Base-by-base conservation (phyloP, 2,797 vertebrate species). In the Sebastes matsubarae region DNA sequence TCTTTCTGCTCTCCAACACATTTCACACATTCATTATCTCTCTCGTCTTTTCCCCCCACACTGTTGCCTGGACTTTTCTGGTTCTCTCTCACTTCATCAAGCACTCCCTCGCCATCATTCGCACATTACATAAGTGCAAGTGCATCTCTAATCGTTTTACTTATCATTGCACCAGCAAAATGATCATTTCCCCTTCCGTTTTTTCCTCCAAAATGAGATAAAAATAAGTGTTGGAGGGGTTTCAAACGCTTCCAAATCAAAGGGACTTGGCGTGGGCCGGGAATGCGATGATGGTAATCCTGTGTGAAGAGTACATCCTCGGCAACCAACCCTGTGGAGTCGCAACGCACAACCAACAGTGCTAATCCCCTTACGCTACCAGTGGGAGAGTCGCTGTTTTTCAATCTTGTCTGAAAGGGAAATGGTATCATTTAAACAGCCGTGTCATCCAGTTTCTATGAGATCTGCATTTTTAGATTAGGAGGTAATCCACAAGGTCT, bases 241-340 rank as follows among this genome's bases (percentile, higher is more conserved):
- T 91, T 92, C 81, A 91, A 79, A 87, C 79, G 18, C 42, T 73
- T 50, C 29, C 42, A 77, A 84, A 90, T 92, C 77, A 91, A 89
- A 91, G 88, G 20, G 68, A 34, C 36, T 6, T 70, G 78, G 83
- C 82, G 82, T 93, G 88, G 91, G 89, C 68, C 25, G 65, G 57
- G 57, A 67, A 16, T 54, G 86, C 30, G 8, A 66, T 88, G 83
- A 85, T 65, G 77, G 46, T 92, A 91, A 94, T 93, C 88, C 87
- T 73, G 85, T 83, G 79, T 89, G 81, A 88, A 87, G 79, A 86
- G 86, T 57, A 86, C 80, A 85, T 88, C 81, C 71, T 83, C 83
- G 22, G 67, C 42, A 76, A 75, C 66, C 76, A 80, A 30, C n/a
- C 74, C 57, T 59, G 81, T 65, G 36, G 68, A 86, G 72, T 84